These are phyloP conservation scores for Notarius quadriscutis DNA, from an alignment of 2,113 vertebrate genomes.

Conservation along the genomic window DNA sequence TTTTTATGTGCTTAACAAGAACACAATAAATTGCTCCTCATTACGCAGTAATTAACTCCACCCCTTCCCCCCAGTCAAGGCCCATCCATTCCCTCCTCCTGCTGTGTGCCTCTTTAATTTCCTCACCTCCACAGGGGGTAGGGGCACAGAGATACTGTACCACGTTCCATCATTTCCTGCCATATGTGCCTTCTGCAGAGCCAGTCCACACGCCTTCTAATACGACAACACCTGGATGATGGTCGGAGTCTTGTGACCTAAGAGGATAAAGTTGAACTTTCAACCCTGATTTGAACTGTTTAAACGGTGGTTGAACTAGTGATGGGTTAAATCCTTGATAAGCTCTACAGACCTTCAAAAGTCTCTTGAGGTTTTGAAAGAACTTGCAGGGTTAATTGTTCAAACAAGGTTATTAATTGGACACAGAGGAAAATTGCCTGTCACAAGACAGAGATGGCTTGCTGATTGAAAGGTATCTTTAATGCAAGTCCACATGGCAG, in stretches of 20 bases:
- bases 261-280: constrained; percentile 43
- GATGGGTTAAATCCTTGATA: constrained; percentile 1
- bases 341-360: constrained; percentile 22
- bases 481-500: constrained; percentile 66
- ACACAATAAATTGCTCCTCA: constrained; percentile 85
- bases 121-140: constrained; percentile 72
- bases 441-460: constrained; percentile 69
- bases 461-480: constrained; percentile 77
- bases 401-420: constrained; percentile 76
- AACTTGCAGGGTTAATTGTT: constrained; percentile 75
- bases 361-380: constrained; percentile 56
- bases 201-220: constrained; percentile 11
- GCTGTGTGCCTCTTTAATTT: constrained; percentile 78
- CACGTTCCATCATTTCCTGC: constrained; percentile 73
- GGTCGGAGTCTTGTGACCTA: constrained; percentile 19
- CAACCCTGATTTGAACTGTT: constrained; percentile 22
- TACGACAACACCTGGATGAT: constrained; percentile 50
- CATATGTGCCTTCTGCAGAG: constrained; percentile 53
- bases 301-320: constrained; percentile 2
- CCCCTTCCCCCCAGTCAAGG: constrained; percentile 59
- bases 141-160: constrained; percentile 60
- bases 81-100: constrained; percentile 63
- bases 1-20: constrained; percentile 82
- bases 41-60: constrained; percentile 84
- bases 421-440: constrained; percentile 74